Evolutionary conservation across 2,113 vertebrate species (phyloP).

Genomic region (Brevimyrus niger): DNA sequence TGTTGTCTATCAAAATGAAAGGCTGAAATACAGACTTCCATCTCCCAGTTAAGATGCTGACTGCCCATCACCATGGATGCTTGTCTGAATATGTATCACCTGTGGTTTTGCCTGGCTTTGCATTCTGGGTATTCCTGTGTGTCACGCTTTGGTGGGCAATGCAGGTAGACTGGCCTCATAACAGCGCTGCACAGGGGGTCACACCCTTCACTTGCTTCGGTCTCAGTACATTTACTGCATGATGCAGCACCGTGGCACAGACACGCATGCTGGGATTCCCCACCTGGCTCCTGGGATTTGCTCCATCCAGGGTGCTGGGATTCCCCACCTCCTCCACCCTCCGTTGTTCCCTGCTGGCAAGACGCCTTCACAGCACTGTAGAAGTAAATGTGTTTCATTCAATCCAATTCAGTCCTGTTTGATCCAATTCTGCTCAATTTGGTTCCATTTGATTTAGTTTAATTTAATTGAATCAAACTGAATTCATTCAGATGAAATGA

Average conservation of each 20-base stretch:
- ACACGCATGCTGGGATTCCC: background rate
- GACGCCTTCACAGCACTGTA: background rate
- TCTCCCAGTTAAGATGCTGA: background rate
- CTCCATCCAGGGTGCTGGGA: no score
- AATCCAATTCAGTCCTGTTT: constrained; percentile 10
- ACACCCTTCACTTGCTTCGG: constrained; percentile 44
- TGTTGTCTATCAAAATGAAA: background rate
- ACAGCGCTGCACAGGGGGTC: constrained; percentile 28
- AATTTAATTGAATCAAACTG: constrained; percentile 3
- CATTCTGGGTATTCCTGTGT: constrained; percentile 14
- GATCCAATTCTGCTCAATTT: background rate
- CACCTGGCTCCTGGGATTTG: background rate
- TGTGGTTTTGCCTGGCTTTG: background rate
- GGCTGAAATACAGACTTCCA: background rate
- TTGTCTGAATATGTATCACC: background rate
- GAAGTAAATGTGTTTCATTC: background rate
- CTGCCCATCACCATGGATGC: background rate
- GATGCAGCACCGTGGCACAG: constrained; percentile 39
- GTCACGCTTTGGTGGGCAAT: constrained; percentile 29
- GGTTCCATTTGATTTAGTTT: background rate
- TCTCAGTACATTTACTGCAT: constrained; percentile 76
- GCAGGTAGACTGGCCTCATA: constrained; percentile 50
- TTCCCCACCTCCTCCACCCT: background rate
- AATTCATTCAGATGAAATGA: constrained; percentile 12
- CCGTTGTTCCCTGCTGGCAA: background rate